phyloP scores from a whole-genome alignment of 2,888 invertebrate genomes.

The Pristionchus japonicus region DNA sequence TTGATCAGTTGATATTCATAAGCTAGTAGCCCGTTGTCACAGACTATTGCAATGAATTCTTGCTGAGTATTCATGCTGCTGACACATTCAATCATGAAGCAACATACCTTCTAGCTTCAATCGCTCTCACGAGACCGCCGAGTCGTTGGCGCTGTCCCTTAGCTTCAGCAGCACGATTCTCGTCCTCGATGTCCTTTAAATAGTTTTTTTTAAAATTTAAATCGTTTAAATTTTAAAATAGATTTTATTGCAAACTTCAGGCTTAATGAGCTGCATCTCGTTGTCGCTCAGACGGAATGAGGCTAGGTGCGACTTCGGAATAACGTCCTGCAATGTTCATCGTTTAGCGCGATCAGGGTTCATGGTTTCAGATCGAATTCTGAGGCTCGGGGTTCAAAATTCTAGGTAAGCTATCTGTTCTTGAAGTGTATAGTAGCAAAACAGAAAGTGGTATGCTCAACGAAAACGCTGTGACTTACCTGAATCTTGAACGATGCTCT shows the following conservation, averaged over 20 bases:
- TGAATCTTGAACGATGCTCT: slow-evolving; percentile 74
- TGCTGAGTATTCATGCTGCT: no score
- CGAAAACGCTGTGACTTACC: no score
- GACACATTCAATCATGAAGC: no score
- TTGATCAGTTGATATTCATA: not conserved
- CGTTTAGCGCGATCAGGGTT: no score
- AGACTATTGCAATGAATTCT: no score
- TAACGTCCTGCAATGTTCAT: slow-evolving; percentile 69
- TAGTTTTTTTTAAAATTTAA: not conserved
- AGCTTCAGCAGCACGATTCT: slow-evolving; percentile 4
- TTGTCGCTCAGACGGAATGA: slow-evolving; percentile 68
- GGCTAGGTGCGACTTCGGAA: slow-evolving; percentile 71
- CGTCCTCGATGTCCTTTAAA: slow-evolving; percentile 46
- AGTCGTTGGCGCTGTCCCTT: slow-evolving; percentile 52
- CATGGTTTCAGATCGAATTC: no score
- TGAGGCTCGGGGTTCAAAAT: no score
- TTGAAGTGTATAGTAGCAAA: no score
- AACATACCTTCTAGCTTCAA: slow-evolving; percentile 42
- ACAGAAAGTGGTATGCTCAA: no score
- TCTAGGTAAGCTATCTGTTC: no score
- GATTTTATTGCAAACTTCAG: slow-evolving; percentile 47
- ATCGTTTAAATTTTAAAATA: not conserved
- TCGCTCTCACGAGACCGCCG: slow-evolving; percentile 48
- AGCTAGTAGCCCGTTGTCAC: no score
- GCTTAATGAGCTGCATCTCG: slow-evolving; percentile 73